These are phyloP conservation scores for Geotrypetes seraphini DNA, from an alignment of 2,797 vertebrate genomes.

Conservation along the genomic window DNA sequence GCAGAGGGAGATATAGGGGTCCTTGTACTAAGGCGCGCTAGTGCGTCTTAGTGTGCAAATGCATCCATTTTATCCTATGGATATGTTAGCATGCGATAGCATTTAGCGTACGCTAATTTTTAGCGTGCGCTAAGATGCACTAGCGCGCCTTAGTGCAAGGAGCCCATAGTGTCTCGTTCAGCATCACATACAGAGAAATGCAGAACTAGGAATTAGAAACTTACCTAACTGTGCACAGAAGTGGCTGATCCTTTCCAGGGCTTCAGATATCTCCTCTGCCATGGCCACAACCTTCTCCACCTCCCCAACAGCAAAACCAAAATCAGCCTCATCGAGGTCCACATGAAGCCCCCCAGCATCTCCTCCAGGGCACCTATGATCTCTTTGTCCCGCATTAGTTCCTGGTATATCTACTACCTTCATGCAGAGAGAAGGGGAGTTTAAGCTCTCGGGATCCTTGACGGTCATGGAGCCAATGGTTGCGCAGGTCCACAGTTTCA, in stretches of 20 bases:
- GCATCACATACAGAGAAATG: too few species aligned
- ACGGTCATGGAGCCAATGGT: conserved; percentile 41
- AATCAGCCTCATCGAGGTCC: conserved; percentile 14
- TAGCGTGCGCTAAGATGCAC: too few species aligned
- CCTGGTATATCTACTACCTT: conserved; percentile 1
- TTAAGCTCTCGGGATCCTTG: conserved; percentile 45
- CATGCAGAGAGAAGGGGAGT: conserved; percentile 6
- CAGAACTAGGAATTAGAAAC: too few species aligned
- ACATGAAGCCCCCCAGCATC: neutral
- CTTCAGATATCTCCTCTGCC: conserved; percentile 1
- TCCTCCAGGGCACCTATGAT: neutral
- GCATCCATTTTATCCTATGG: too few species aligned
- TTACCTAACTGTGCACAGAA: conserved; percentile 36
- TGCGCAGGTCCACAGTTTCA: conserved; percentile 23
- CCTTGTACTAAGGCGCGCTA: too few species aligned
- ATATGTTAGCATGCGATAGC: too few species aligned
- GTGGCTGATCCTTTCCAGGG: neutral
- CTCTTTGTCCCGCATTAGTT: neutral
- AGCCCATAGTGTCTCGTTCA: too few species aligned
- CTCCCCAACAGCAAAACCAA: conserved; percentile 44
- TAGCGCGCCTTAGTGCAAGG: too few species aligned
- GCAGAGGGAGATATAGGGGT: too few species aligned
- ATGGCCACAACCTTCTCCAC: conserved; percentile 24
- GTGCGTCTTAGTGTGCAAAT: too few species aligned
- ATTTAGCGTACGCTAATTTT: too few species aligned